phyloP scores from a whole-genome alignment of 2,113 vertebrate genomes.

The Holacanthus passer region DNA sequence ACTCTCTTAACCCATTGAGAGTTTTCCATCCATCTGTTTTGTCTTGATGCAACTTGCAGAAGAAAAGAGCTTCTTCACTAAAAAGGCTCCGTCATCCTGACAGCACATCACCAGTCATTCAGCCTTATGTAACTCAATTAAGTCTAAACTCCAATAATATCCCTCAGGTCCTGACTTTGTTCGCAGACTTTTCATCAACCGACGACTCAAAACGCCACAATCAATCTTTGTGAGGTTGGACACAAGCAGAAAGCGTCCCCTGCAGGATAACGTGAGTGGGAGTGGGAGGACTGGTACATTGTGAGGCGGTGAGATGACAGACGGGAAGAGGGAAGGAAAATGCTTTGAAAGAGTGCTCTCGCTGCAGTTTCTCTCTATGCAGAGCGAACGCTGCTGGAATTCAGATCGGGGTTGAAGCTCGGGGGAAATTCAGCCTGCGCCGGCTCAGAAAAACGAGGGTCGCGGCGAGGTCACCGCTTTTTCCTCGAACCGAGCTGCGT shows the following conservation, averaged over 20 bases:
- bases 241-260: background rate
- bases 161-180: background rate
- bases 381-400: constrained; percentile 33
- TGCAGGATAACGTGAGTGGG: constrained; percentile 4
- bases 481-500: background rate
- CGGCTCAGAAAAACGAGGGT: constrained; percentile 40
- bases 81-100: constrained; percentile 5
- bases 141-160: background rate
- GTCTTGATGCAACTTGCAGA: background rate
- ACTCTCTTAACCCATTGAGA: too few species aligned
- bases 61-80: background rate
- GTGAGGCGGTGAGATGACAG: constrained; percentile 29
- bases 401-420: constrained; percentile 46
- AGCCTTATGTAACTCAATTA: background rate
- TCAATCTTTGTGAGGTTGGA: background rate
- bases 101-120: background rate
- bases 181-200: background rate
- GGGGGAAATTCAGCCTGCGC: constrained; percentile 39
- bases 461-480: constrained; percentile 19
- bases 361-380: constrained; percentile 47
- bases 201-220: constrained; percentile 10
- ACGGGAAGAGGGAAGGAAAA: background rate
- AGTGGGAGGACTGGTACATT: background rate
- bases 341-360: constrained; percentile 4
- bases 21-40: background rate